Percentiles rank a stretch among this genome's conserved stretches.
phyloP scores from a whole-genome alignment of 2,113 vertebrate species.

The Equus quagga region DNA sequence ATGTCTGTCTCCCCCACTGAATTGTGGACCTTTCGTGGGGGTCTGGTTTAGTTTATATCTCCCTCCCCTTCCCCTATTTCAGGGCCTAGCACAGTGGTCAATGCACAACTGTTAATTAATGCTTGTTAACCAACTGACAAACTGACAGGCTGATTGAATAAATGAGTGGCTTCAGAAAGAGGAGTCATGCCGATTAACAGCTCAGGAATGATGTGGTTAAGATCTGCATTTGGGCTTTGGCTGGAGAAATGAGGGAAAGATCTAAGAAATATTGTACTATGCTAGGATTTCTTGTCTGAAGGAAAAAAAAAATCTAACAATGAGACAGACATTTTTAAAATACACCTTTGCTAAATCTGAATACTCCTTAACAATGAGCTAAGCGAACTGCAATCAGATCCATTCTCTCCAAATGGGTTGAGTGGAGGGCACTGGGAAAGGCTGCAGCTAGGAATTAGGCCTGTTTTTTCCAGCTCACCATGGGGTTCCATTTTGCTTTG shows the following conservation, averaged over 20 bases:
- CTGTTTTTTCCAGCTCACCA: constrained; percentile 51
- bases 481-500: constrained; percentile 68
- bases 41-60: background rate
- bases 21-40: background rate
- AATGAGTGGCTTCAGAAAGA: background rate
- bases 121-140: background rate
- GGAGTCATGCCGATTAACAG: background rate
- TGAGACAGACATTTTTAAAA: constrained; percentile 63
- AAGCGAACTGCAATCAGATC: constrained; percentile 53
- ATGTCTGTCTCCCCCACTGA: background rate
- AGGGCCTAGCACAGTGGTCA: background rate
- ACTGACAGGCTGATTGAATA: background rate
- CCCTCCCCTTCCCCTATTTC: background rate
- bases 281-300: constrained; percentile 48
- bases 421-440: constrained; percentile 39
- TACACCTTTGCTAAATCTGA: constrained; percentile 64
- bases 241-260: constrained; percentile 36
- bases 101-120: background rate
- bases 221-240: background rate
- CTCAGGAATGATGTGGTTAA: constrained; percentile 18
- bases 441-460: constrained; percentile 37
- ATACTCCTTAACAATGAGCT: constrained; percentile 69
- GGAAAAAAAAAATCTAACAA: constrained; percentile 71
- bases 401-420: constrained; percentile 60
- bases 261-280: background rate